Base-by-base conservation (phyloP, 2,797 vertebrate species). In the Jordanella pulchra region DNA sequence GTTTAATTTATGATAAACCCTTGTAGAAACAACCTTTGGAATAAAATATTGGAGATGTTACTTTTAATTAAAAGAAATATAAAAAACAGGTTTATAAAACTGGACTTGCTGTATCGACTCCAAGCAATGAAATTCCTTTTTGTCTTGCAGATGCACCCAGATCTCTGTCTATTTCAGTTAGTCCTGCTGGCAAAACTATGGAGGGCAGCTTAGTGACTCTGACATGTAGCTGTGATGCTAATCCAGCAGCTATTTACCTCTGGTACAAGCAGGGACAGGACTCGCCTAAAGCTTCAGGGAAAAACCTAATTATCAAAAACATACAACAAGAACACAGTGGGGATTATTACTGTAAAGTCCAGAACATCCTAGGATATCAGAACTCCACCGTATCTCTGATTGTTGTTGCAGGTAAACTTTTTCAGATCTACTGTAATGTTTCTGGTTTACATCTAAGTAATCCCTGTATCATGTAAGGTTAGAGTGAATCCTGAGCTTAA, bases 291-390 rank as follows among this genome's bases (percentile, higher is more conserved):
- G 27, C 35, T 54, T 74, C 78, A 65, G 81, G 39, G 55, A 63
- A 78, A 55, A 78, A 7, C 66, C 56, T 80, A 71, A 70, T 17
- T 44, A 81, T 87, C 66, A 68, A 25, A 25, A 27, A 56, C n/a
- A 0, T 78, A 4, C 72, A 1, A 53, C 3, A 18, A 65, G 42
- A 81, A 18, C 25, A 84, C 73, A 60, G 60, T 39, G 86, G 87
- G 23, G n/a, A n/a, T 3, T 90, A 87, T 71, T 32, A 54, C 54
- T 89, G 87, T 65, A 10, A 45, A 18, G 81, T 72, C 18, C n/a
- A 12, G 17, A 90, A 87, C 67, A 47, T 0, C 3, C 28, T 51
- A 42, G 83, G 84, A 70, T 5, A 0, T 3, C 27, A 5, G 4
- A 72, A 48, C 3, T 28, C 73, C 21, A 50, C 74, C 14, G 4